Evolutionary conservation across 2,113 vertebrate species (phyloP).

Genomic region (Cardinalis cardinalis): DNA sequence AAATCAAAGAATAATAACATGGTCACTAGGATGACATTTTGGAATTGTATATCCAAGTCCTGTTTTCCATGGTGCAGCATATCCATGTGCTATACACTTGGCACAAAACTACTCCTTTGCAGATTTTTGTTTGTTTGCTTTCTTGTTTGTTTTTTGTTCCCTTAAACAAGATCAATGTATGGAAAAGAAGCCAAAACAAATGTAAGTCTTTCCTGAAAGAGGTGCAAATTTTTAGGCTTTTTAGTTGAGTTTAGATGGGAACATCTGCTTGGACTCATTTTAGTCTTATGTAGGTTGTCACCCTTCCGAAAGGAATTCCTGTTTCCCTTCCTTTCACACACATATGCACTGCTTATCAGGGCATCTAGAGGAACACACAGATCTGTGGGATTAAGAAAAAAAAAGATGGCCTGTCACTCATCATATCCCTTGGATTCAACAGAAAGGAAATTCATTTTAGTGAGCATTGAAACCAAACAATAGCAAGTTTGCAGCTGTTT

Average conservation of each 20-base stretch:
- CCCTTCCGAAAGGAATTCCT: constrained; percentile 78
- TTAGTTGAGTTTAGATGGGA: constrained; percentile 53
- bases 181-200: constrained; percentile 41
- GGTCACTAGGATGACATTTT: neutral
- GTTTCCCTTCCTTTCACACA: constrained; percentile 70
- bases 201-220: constrained; percentile 20
- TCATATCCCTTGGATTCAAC: constrained; percentile 50
- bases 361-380: constrained; percentile 57
- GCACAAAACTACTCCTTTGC: neutral
- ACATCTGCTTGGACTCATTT: constrained; percentile 63
- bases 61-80: neutral
- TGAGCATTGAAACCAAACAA: constrained; percentile 69
- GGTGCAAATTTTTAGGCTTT: constrained; percentile 17
- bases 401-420: constrained; percentile 47
- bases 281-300: constrained; percentile 50
- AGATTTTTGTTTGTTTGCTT: neutral
- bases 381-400: constrained; percentile 36
- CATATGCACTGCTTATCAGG: constrained; percentile 40
- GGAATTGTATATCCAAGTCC: neutral
- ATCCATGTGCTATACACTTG: neutral
- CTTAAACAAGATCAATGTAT: neutral
- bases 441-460: constrained; percentile 72
- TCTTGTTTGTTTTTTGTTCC: neutral
- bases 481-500: constrained; percentile 65
- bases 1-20: neutral